Percentiles rank a stretch among this genome's conserved stretches.
These are phyloP conservation scores for Microcebus murinus DNA, from an alignment of 2,113 vertebrate genomes.

Conservation along the genomic window DNA sequence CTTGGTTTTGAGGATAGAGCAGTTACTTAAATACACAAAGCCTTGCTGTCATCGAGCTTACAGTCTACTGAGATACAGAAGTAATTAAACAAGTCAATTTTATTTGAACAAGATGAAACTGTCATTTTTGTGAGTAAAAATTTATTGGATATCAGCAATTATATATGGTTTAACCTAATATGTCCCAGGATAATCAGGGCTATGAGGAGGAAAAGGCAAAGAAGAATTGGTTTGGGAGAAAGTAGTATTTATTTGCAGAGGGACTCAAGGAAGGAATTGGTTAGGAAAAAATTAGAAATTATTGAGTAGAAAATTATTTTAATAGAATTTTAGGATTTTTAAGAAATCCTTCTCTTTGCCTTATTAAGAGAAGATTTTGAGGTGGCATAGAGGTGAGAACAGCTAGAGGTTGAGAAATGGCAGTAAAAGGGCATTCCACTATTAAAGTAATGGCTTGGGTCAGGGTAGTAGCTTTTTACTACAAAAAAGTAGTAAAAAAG, in stretches of 20 bases:
- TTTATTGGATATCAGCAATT: no score
- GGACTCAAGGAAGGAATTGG: not conserved
- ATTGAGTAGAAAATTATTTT: not conserved
- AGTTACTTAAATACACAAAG: not conserved
- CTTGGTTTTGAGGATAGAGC: not conserved
- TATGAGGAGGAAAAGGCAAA: no score
- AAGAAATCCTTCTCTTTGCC: not conserved
- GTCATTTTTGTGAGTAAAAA: not conserved
- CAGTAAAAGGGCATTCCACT: no score
- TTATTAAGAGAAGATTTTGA: not conserved
- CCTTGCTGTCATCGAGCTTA: not conserved
- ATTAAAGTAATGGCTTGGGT: not conserved
- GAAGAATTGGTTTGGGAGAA: not conserved
- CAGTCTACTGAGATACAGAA: not conserved
- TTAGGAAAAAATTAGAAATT: not conserved
- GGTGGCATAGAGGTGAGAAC: rapidly evolving
- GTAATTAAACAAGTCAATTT: not conserved
- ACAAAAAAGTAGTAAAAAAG: not conserved
- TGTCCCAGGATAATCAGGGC: not conserved
- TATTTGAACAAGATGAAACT: not conserved
- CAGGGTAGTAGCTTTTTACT: not conserved
- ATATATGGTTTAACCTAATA: not conserved
- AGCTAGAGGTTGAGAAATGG: not conserved
- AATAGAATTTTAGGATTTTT: not conserved
- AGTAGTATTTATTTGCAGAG: not conserved